Conservation (phyloP, 2,113 vertebrate genomes). For the Dipodomys ordii region DNA sequence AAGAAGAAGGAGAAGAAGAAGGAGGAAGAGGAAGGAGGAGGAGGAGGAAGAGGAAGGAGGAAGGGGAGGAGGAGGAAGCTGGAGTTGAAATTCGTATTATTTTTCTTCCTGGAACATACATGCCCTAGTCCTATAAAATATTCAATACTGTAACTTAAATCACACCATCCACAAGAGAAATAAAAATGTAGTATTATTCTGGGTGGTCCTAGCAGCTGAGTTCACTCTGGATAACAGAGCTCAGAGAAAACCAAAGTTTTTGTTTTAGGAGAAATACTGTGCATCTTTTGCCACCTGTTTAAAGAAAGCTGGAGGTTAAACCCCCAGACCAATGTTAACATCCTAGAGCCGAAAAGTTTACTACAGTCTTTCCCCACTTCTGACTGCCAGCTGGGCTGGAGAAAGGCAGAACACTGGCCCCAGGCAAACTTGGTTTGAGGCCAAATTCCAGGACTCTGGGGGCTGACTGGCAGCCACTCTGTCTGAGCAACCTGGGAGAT, state of each 20-base stretch:
- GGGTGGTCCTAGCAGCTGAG: not conserved
- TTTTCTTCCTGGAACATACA: not conserved
- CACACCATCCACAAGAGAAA: not conserved
- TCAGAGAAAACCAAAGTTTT: not conserved
- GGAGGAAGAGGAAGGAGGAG: not conserved
- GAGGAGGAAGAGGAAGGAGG: too few relatives aligned
- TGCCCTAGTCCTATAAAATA: not conserved
- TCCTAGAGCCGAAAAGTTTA: constrained; percentile 7
- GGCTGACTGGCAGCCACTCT: constrained; percentile 84
- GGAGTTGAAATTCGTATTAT: not conserved
- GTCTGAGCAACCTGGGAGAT: constrained; percentile 83
- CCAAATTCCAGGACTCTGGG: constrained; percentile 82
- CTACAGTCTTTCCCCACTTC: not conserved
- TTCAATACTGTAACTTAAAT: not conserved
- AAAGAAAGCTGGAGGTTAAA: constrained; percentile 58
- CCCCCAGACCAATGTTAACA: not conserved
- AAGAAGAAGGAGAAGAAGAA: too few relatives aligned
- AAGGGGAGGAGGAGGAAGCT: too few relatives aligned
- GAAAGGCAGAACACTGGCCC: constrained; percentile 64
- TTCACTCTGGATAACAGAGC: not conserved
- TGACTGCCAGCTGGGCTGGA: constrained; percentile 55
- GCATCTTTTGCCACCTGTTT: not conserved
- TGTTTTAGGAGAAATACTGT: not conserved
- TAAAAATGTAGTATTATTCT: not conserved
- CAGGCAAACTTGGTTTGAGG: constrained; percentile 76